Evolutionary conservation across 2,888 invertebrate genomes (phyloP), one percentile per base, ranked within the genome.

Genomic region (Siphonodentalium dalli): DNA sequence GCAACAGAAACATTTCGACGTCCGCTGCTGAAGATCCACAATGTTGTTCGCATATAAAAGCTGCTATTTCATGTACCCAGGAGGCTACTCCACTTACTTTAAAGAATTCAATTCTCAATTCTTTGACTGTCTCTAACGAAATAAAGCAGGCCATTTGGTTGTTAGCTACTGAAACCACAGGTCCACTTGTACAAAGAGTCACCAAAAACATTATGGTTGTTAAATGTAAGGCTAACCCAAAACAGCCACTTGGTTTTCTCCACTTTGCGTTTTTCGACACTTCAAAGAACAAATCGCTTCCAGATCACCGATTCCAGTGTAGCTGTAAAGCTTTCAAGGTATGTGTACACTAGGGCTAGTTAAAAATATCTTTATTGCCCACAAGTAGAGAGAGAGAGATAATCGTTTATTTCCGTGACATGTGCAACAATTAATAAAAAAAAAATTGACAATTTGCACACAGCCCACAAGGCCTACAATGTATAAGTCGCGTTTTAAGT

Each of bases 171-270:
- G 87, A 87, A 72, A 78, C 79, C 6, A 85, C 86, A 3, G 85
- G 86, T 4, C 87, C 88, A 0, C 77, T 89, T 18, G 89, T 89
- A 3, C 89, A 90, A 77, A 83, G 88, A 63, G 87, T 89, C 24
- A 88, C 88, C 0, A 88, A 87, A 74, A 86, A 86, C 70, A 87
- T 88, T 29, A 87, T 89, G 87, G 89, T 87, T 41, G 88, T 89
- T 1, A 88, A 87, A 72, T 89, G 89, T 73, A 86, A 87, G 77
- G 85, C 86, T 8, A 86, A 86, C 45, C 84, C 86, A 0, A 87
- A 87, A 61, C 87, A 88, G 74, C 88, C 89, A 1, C 82, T 89
- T 21, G 89, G 89, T 9, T 89, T 88, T 75, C 81, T 89, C 29
- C 89, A 90, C 77, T 87, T 88, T 72, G 85, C 78, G 1, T 87